Evolutionary conservation across 2,113 vertebrate genomes (phyloP).

Genomic region (Strix uralensis): DNA sequence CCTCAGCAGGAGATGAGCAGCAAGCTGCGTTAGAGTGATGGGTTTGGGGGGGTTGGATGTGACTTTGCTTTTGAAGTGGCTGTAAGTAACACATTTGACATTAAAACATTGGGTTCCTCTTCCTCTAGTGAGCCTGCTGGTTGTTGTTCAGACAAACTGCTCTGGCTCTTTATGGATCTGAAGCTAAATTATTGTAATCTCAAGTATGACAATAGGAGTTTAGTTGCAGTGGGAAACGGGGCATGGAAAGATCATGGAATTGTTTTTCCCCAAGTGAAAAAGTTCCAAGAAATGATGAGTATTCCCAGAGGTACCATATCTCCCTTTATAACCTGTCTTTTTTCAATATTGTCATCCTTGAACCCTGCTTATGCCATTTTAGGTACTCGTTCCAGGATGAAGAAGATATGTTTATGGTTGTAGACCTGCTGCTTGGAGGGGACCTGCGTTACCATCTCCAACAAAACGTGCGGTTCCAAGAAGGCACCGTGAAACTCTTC

Average conservation of each 20-base stretch:
- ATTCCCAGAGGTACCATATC: not conserved
- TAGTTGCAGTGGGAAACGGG: accelerated
- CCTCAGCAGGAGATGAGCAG: not conserved
- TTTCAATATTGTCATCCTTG: not conserved
- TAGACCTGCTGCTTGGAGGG: conserved; percentile 93
- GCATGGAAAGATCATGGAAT: not conserved
- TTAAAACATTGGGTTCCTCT: not conserved
- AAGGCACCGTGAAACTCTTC: conserved; percentile 90
- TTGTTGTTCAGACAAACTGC: not conserved
- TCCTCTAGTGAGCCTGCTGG: not conserved
- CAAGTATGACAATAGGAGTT: not conserved
- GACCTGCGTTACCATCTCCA: conserved; percentile 96
- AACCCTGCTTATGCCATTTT: not conserved
- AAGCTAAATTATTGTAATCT: not conserved
- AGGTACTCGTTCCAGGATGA: conserved; percentile 99
- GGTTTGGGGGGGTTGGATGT: not conserved
- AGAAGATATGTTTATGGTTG: conserved; percentile 99
- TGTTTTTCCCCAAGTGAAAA: not conserved
- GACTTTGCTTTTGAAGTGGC: not conserved
- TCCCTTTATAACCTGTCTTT: not conserved
- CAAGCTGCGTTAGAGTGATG: not conserved
- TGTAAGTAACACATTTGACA: not conserved
- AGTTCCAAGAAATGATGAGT: not conserved
- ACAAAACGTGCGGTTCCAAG: conserved; percentile 92
- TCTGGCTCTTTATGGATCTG: not conserved